phyloP scores from a whole-genome alignment of 2,113 vertebrate genomes.

The Solea senegalensis region DNA sequence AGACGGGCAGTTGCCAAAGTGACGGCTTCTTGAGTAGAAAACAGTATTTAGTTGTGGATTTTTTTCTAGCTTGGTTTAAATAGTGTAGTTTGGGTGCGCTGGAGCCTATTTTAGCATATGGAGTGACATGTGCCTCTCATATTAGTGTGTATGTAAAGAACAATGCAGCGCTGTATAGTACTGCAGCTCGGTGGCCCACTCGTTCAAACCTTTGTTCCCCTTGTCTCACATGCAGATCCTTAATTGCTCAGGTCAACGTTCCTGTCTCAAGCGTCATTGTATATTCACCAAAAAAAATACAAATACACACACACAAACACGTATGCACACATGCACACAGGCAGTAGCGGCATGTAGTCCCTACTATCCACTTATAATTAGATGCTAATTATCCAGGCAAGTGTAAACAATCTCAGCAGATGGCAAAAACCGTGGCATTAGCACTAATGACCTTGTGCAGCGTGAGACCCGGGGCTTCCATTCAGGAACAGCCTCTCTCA shows the following conservation, averaged over 20 bases:
- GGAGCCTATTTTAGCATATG: background rate
- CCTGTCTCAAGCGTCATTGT: slow-evolving; percentile 54
- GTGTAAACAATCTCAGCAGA: slow-evolving; percentile 93
- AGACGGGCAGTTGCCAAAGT: too few species aligned
- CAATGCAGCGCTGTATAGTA: background rate
- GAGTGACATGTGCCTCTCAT: background rate
- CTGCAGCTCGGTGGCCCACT: background rate
- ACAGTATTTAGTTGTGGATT: too few species aligned
- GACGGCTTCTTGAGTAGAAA: too few species aligned
- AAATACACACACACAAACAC: slow-evolving; percentile 58
- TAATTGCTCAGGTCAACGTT: slow-evolving; percentile 75
- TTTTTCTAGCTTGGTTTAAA: too few species aligned
- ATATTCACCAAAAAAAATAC: slow-evolving; percentile 40
- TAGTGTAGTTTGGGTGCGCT: background rate
- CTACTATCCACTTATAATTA: slow-evolving; percentile 89
- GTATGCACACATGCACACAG: slow-evolving; percentile 2
- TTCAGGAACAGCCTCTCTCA: slow-evolving; percentile 65
- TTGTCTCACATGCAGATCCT: slow-evolving; percentile 45
- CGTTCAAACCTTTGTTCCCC: background rate
- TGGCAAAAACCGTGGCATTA: slow-evolving; percentile 83
- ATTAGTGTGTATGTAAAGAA: too few species aligned
- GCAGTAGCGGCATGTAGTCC: slow-evolving; percentile 53
- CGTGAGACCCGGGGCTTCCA: slow-evolving; percentile 57
- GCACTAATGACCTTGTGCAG: slow-evolving; percentile 85
- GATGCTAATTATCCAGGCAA: slow-evolving; percentile 89